Evolutionary conservation across 2,888 invertebrate genomes (phyloP).

Genomic region (Chydorus sphaericus): DNA sequence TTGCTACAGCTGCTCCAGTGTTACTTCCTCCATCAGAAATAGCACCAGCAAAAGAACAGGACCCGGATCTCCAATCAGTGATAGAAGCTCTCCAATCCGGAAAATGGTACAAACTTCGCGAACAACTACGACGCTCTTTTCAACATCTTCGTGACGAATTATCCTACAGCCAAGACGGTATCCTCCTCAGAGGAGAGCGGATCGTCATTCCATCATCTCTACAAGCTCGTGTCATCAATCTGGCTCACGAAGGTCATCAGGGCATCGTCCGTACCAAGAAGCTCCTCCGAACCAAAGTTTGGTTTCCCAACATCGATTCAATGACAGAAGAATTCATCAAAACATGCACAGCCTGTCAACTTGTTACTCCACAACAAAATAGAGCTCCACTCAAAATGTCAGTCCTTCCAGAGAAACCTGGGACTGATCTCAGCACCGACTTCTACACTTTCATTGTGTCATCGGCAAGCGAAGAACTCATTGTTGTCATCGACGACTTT

Average conservation of each 20-base stretch:
- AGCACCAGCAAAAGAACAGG: too few relatives aligned
- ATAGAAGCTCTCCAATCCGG: too few relatives aligned
- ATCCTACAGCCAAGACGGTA: too few relatives aligned
- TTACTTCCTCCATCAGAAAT: too few relatives aligned
- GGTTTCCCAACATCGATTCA: slow-evolving; percentile 1
- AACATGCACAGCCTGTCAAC: slow-evolving; percentile 2
- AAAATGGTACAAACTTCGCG: too few relatives aligned
- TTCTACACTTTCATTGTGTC: not conserved
- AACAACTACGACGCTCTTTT: too few relatives aligned
- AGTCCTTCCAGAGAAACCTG: not conserved
- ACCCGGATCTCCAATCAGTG: too few relatives aligned
- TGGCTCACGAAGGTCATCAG: slow-evolving; percentile 4
- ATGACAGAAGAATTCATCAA: not conserved
- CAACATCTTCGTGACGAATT: too few relatives aligned
- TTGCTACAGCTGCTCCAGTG: too few relatives aligned
- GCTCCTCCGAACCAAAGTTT: slow-evolving; percentile 1
- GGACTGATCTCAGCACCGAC: slow-evolving; percentile 4
- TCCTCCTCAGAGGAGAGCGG: not conserved
- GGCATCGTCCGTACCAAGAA: slow-evolving; percentile 6
- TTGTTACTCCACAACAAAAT: not conserved
- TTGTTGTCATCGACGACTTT: slow-evolving; percentile 4
- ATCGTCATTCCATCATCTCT: not conserved
- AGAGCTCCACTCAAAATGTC: not conserved
- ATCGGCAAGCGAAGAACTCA: not conserved
- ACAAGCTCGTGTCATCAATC: not conserved